These are phyloP conservation scores for Bimastos eiseni DNA, from an alignment of 2,888 invertebrate genomes.

Conservation along the genomic window DNA sequence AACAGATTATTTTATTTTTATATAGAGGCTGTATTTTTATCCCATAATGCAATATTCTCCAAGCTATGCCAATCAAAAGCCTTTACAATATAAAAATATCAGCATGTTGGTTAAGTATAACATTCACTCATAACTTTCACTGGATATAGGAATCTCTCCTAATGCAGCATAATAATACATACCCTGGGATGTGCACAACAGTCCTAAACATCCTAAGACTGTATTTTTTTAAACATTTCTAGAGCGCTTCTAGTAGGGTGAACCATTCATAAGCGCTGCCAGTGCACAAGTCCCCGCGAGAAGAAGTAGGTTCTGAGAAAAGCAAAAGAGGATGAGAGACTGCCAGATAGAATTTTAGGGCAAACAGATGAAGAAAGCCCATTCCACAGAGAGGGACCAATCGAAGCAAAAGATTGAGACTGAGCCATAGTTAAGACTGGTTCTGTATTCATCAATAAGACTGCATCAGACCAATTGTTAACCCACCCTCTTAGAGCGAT, in stretches of 20 bases:
- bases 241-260: too few relatives aligned
- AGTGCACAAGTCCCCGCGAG: too few relatives aligned
- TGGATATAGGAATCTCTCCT: not conserved
- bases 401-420: too few relatives aligned
- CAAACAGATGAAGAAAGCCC: too few relatives aligned
- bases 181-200: not conserved
- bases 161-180: not conserved
- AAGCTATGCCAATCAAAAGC: not conserved
- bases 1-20: not conserved
- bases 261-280: too few relatives aligned
- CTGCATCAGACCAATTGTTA: not conserved
- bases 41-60: not conserved
- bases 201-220: not conserved
- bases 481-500: slow-evolving; percentile 57
- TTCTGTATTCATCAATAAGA: not conserved
- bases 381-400: too few relatives aligned
- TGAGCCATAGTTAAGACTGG: too few relatives aligned
- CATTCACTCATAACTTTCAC: not conserved
- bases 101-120: not conserved
- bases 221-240: too few relatives aligned
- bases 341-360: too few relatives aligned
- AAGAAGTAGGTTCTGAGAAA: too few relatives aligned
- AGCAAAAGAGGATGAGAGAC: too few relatives aligned
- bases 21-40: not conserved
- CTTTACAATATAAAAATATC: not conserved